These are phyloP conservation scores for Apeltes quadracus DNA, from an alignment of 2,113 vertebrate species.

Conservation along the genomic window DNA sequence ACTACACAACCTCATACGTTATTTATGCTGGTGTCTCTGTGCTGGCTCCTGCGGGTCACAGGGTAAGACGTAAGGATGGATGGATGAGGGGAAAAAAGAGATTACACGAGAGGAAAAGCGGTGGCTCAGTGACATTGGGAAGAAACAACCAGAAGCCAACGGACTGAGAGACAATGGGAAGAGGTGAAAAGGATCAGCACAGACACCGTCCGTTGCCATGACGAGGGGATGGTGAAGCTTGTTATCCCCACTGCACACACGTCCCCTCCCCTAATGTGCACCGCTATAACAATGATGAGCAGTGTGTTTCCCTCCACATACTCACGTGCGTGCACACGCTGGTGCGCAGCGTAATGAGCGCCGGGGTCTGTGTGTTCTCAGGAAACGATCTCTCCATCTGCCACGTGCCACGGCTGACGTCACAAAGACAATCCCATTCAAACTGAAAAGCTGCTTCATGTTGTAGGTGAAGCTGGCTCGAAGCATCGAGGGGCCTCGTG, in stretches of 20 bases:
- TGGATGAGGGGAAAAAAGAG: not conserved
- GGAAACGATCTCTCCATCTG: conserved; percentile 6
- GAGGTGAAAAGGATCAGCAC: conserved; percentile 1
- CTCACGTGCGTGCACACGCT: not conserved
- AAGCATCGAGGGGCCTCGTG: not conserved
- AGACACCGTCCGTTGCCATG: conserved; percentile 16
- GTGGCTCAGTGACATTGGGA: not conserved
- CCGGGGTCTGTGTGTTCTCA: not conserved
- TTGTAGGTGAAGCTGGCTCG: not conserved
- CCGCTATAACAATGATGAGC: conserved; percentile 52
- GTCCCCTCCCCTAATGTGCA: conserved; percentile 27
- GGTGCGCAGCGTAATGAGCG: conserved; percentile 31
- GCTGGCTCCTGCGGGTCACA: conserved; percentile 43
- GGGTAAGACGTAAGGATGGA: conserved; percentile 39
- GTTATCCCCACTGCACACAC: conserved; percentile 42
- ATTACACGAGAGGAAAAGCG: not conserved
- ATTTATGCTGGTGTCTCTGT: conserved; percentile 60
- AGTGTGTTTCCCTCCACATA: not conserved
- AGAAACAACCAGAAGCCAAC: not conserved
- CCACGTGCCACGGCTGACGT: too few species aligned
- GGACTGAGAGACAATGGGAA: not conserved
- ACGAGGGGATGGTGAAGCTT: conserved; percentile 11
- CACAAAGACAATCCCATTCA: not conserved
- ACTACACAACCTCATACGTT: conserved; percentile 64
- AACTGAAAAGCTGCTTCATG: not conserved